A percentile compares a stretch with the other conserved stretches of the same genome.
These are phyloP conservation scores for Vanessa atalanta DNA, from an alignment of 1,140 invertebrate species.

Conservation along the genomic window DNA sequence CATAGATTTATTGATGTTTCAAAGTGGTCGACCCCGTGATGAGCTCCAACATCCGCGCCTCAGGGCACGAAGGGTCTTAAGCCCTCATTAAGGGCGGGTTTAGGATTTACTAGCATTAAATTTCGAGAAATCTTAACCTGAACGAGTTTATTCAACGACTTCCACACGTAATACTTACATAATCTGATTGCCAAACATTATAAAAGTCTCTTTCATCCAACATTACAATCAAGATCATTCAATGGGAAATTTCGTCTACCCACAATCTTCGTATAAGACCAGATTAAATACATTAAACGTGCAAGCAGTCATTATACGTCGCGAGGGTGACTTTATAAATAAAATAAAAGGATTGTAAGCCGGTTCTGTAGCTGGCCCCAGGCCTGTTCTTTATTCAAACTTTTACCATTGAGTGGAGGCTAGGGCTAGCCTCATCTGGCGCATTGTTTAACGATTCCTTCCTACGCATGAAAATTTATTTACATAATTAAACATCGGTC, in stretches of 20 bases:
- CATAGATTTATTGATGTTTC: conserved; percentile 53
- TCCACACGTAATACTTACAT: conserved; percentile 35
- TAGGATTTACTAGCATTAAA: conserved; percentile 54
- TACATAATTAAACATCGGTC: conserved; percentile 76
- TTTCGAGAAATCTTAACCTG: conserved; percentile 55
- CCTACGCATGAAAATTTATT: conserved; percentile 77
- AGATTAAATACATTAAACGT: conserved; percentile 37
- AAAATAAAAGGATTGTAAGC: conserved; percentile 55
- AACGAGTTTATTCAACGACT: conserved; percentile 46
- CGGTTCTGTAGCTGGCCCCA: conserved; percentile 52
- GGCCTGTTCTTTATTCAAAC: conserved; percentile 72
- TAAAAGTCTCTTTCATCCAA: background rate
- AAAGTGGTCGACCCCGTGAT: conserved; percentile 61
- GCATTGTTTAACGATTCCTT: conserved; percentile 73
- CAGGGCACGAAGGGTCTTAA: conserved; percentile 53
- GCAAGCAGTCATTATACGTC: conserved; percentile 35
- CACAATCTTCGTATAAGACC: conserved; percentile 13
- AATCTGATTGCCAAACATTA: conserved; percentile 23
- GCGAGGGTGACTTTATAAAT: conserved; percentile 41
- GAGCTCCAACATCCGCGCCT: conserved; percentile 63
- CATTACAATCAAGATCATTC: background rate
- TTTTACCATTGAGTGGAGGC: conserved; percentile 62
- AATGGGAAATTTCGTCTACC: conserved; percentile 7
- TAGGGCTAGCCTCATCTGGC: conserved; percentile 64
- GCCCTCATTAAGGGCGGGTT: conserved; percentile 65